Evolutionary conservation across 2,888 invertebrate genomes (phyloP).

Genomic region (Nomada ferruginata): DNA sequence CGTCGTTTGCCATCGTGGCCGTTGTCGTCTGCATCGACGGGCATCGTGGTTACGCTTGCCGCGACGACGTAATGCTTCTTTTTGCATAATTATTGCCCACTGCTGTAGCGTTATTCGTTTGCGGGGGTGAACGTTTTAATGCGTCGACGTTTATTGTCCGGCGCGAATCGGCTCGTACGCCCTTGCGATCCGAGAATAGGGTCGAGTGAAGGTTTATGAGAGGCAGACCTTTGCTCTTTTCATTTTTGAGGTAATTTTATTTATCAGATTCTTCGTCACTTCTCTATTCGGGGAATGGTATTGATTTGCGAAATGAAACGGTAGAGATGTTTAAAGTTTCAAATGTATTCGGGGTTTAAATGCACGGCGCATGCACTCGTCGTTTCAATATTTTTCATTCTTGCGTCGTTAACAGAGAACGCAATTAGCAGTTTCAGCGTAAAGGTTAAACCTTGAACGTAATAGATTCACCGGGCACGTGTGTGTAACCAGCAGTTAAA

Average conservation of each 20-base stretch:
- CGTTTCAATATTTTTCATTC: neutral
- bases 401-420: neutral
- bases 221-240: no score
- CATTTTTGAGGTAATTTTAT: no score
- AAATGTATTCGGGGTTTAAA: no score
- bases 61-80: slow-evolving; percentile 29
- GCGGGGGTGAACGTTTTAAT: neutral
- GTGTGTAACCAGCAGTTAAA: slow-evolving; percentile 59
- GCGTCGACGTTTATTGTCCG: no score
- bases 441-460: slow-evolving; percentile 21
- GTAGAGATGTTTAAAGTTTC: no score
- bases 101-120: neutral
- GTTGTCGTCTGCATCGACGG: neutral
- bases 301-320: no score
- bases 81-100: slow-evolving; percentile 28
- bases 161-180: no score
- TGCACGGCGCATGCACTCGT: neutral
- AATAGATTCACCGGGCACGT: slow-evolving; percentile 40
- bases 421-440: slow-evolving; percentile 9
- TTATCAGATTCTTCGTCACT: no score
- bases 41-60: slow-evolving; percentile 3
- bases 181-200: no score
- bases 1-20: slow-evolving; percentile 15
- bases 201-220: no score
- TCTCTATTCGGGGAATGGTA: no score